Conservation (phyloP, 1,140 invertebrate species). For the Neodiprion pinetum region DNA sequence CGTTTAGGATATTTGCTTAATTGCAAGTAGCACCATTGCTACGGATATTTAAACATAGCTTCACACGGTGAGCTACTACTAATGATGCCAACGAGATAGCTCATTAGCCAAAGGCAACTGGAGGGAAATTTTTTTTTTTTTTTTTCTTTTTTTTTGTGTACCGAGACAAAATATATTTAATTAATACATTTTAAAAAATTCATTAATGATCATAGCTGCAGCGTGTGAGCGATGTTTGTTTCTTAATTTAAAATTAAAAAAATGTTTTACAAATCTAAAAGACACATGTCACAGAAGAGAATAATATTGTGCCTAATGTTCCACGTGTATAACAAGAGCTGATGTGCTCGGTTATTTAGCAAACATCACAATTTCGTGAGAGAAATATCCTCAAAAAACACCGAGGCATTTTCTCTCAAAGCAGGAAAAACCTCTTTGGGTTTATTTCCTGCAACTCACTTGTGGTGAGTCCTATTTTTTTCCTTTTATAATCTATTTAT, state of each 20-base stretch:
- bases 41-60: not conserved
- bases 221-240: too few species aligned
- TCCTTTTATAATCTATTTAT: constrained; percentile 46
- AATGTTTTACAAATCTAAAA: too few species aligned
- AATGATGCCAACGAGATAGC: not conserved
- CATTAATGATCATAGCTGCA: not conserved
- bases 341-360: not conserved
- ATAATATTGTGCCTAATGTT: not conserved
- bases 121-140: not conserved
- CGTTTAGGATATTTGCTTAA: not conserved
- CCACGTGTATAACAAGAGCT: not conserved
- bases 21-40: not conserved
- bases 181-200: not conserved
- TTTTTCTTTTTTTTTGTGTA: not conserved
- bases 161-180: not conserved
- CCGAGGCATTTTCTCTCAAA: not conserved
- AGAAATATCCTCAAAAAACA: not conserved
- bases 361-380: not conserved
- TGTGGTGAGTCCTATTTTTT: not conserved
- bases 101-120: constrained; percentile 3
- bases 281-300: too few species aligned
- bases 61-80: not conserved
- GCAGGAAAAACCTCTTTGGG: not conserved
- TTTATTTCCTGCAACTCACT: not conserved
- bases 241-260: too few species aligned